Conservation (phyloP, 2,113 vertebrate species). For the Megaleporinus macrocephalus region DNA sequence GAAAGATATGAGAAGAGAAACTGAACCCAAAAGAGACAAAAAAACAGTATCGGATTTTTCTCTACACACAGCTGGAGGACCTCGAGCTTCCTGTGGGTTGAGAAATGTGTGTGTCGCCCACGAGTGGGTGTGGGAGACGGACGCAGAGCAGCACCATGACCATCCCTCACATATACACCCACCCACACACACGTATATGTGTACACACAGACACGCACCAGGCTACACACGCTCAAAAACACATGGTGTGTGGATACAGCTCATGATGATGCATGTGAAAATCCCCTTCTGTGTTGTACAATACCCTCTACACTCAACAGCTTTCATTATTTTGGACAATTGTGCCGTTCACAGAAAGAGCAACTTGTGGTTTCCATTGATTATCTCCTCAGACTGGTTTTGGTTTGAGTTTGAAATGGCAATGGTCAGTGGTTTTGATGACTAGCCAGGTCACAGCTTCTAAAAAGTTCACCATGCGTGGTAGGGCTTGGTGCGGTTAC, state of each 20-base stretch:
- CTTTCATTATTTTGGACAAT: background rate
- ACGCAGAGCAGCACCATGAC: constrained; percentile 62
- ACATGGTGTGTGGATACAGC: constrained; percentile 23
- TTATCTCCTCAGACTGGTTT: background rate
- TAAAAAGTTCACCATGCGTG: background rate
- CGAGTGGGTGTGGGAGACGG: constrained; percentile 70
- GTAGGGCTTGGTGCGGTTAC: no score
- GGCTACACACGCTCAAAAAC: background rate
- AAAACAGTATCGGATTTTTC: constrained; percentile 61
- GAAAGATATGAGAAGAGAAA: constrained; percentile 34
- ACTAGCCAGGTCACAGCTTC: background rate
- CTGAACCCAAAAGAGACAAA: constrained; percentile 62
- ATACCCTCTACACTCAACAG: background rate
- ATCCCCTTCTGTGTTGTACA: constrained; percentile 15
- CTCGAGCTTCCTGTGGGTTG: constrained; percentile 66
- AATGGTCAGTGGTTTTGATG: background rate
- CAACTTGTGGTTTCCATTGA: constrained; percentile 7
- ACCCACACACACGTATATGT: constrained; percentile 22
- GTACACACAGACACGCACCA: constrained; percentile 33
- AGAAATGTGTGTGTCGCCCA: constrained; percentile 56
- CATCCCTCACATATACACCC: constrained; percentile 42
- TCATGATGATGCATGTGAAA: constrained; percentile 15
- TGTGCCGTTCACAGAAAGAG: background rate
- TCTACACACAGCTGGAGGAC: constrained; percentile 70
- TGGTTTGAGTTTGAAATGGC: background rate